Evolutionary conservation across 64 coral and sea anemone species (phyloP), one percentile per base, ranked within the genome.

Genomic region (Montipora sp.): DNA sequence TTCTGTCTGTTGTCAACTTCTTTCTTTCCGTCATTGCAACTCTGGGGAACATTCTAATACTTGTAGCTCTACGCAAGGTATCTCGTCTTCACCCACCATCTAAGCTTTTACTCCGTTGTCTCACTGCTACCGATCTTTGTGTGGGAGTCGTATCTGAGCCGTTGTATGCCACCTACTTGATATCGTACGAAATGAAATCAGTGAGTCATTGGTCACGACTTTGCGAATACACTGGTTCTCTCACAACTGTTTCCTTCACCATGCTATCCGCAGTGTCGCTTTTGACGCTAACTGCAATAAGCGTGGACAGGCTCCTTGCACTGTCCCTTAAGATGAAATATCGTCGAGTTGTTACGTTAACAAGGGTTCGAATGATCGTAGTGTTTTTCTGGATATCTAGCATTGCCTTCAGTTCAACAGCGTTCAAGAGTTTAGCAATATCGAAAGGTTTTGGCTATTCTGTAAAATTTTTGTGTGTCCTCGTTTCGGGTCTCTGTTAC

Each of bases 221-320:
- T 23, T 80, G 77, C 60, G 8, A 65, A 65, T 65, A 65, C 60
- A 65, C 60, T 14, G 60, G 60, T 1, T 8, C 60, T 23, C 20
- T 55, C 18, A 20, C 77, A 20, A n/a, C 51, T 55, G 49, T 80
- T 7, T 21, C 48, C 49, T 53, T 80, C 50, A 80, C 49, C 22
- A 49, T 53, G 19, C 46, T 80, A 2, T 53, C 48, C 8, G 77
- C 48, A 10, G 77, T 80, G 49, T 80, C 77, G 13, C 51, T 80
- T 49, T n/a, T 51, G 8, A 80, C 77, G 16, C 21, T 80, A 19
- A 55, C 77, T 3, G 77, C 77, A 80, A 80, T 80, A 53, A 80
- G 77, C n/a, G 18, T 80, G 5, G 77, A 80, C 77, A 80, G 77
- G 57, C 77, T 80, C 12, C 50, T 51, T n/a, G 77, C 77, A 21